Evolutionary conservation across 2,888 invertebrate species (phyloP).

Genomic region (Clepsis dumicolana): DNA sequence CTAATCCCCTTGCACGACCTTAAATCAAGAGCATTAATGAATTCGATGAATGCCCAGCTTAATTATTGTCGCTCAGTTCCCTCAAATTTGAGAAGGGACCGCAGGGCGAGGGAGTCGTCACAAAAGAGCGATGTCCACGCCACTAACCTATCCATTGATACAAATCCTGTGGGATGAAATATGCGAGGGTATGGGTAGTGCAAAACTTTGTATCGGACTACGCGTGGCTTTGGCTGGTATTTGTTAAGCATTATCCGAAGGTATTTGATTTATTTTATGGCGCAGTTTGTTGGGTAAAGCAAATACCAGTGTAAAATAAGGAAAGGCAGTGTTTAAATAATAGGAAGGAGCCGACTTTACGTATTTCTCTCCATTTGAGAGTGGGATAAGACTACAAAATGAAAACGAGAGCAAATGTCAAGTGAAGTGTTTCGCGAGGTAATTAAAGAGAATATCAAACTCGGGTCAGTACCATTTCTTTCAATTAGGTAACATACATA

Average conservation of each 20-base stretch:
- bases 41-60: slow-evolving; percentile 55
- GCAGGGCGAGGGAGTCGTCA: slow-evolving; percentile 43
- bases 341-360: not conserved
- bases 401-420: not conserved
- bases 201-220: slow-evolving; percentile 39
- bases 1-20: slow-evolving; percentile 35
- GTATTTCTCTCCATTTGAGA: not conserved
- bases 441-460: too few relatives aligned
- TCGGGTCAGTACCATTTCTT: too few relatives aligned
- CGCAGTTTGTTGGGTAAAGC: slow-evolving; percentile 1
- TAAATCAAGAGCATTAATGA: slow-evolving; percentile 49
- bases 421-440: not conserved
- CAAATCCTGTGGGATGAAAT: slow-evolving; percentile 65
- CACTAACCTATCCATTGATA: slow-evolving; percentile 77
- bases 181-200: slow-evolving; percentile 55
- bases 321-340: not conserved
- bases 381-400: not conserved
- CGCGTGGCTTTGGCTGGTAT: slow-evolving; percentile 15
- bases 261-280: slow-evolving; percentile 19
- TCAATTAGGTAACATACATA: too few relatives aligned
- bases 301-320: not conserved
- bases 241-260: slow-evolving; percentile 18
- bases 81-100: slow-evolving; percentile 35
- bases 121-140: slow-evolving; percentile 68
- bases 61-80: slow-evolving; percentile 24